phyloP scores from a whole-genome alignment of 2,888 invertebrate species.

The Coleophora flavipennella region DNA sequence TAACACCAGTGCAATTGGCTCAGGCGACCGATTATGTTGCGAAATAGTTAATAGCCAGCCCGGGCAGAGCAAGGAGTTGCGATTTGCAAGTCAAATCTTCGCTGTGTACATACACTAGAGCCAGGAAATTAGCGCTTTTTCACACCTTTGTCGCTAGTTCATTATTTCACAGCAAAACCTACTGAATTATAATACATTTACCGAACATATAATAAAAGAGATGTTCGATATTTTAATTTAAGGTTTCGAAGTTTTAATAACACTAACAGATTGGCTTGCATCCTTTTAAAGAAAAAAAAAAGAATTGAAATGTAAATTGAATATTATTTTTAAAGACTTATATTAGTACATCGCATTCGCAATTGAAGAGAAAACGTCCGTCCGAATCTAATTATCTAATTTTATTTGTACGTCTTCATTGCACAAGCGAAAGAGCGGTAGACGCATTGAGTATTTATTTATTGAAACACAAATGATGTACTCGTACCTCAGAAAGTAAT shows the following conservation, averaged over 20 bases:
- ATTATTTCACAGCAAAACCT: too few species aligned
- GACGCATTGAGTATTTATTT: slow-evolving; percentile 6
- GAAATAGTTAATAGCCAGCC: slow-evolving; percentile 6
- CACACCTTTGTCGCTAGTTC: too few species aligned
- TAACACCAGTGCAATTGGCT: slow-evolving; percentile 23
- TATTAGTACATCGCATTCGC: too few species aligned
- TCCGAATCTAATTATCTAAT: slow-evolving; percentile 12
- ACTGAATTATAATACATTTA: too few species aligned
- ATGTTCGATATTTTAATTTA: too few species aligned
- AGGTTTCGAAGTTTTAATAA: too few species aligned
- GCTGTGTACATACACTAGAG: not conserved
- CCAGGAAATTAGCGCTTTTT: slow-evolving; percentile 2
- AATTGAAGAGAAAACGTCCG: slow-evolving; percentile 10
- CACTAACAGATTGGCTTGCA: too few species aligned
- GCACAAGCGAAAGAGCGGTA: slow-evolving; percentile 6
- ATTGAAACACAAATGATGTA: not conserved
- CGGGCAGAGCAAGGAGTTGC: not conserved
- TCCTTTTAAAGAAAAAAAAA: too few species aligned
- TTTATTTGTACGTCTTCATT: slow-evolving; percentile 6
- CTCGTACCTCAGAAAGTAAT: too few species aligned
- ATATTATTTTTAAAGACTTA: too few species aligned
- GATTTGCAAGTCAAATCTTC: not conserved
- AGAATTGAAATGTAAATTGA: too few species aligned
- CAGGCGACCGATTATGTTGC: slow-evolving; percentile 17
- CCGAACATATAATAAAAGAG: too few species aligned